These are phyloP conservation scores for Gymnoscelis rufifasciata DNA, from an alignment of 2,888 invertebrate genomes.

Conservation along the genomic window DNA sequence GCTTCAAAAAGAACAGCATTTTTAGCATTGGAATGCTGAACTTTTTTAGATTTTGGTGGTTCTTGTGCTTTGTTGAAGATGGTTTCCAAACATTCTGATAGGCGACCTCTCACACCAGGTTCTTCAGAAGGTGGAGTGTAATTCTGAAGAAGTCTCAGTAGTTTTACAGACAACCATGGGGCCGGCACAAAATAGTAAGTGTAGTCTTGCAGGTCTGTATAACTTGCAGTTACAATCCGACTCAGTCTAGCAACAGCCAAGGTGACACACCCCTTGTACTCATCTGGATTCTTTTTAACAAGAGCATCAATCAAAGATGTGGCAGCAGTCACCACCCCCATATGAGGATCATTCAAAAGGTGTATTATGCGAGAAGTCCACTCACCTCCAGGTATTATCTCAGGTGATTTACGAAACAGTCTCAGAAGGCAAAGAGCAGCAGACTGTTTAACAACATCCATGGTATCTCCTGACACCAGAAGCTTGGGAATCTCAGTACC, in stretches of 20 bases:
- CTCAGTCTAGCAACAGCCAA: constrained; percentile 98
- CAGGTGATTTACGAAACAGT: constrained; percentile 95
- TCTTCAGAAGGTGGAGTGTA: constrained; percentile 98
- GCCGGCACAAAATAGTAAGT: constrained; percentile 99
- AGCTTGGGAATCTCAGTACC: constrained; percentile 98
- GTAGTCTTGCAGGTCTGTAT: constrained; percentile 99
- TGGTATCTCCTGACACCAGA: constrained; percentile 98
- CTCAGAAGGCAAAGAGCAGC: constrained; percentile 97
- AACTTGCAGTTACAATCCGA: constrained; percentile 98
- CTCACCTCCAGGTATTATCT: constrained; percentile 97
- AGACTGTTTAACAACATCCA: constrained; percentile 99
- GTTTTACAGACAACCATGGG: constrained; percentile 99
- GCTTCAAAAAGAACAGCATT: constrained; percentile 99
- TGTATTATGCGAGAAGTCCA: constrained; percentile 99
- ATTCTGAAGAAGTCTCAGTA: constrained; percentile 96
- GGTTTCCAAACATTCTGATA: constrained; percentile 98
- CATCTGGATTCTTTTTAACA: constrained; percentile 99
- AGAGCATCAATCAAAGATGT: constrained; percentile 98
- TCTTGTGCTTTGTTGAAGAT: constrained; percentile 99
- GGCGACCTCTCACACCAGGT: constrained; percentile 95
- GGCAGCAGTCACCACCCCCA: constrained; percentile 99
- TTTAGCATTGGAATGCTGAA: constrained; percentile 99
- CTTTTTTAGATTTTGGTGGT: constrained; percentile 99
- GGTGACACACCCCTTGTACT: constrained; percentile 99
- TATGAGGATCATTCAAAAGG: constrained; percentile 98